Evolutionary conservation across 2,888 invertebrate genomes (phyloP), one percentile per base, ranked within the genome.

Genomic region (Tetranychus truncatus): DNA sequence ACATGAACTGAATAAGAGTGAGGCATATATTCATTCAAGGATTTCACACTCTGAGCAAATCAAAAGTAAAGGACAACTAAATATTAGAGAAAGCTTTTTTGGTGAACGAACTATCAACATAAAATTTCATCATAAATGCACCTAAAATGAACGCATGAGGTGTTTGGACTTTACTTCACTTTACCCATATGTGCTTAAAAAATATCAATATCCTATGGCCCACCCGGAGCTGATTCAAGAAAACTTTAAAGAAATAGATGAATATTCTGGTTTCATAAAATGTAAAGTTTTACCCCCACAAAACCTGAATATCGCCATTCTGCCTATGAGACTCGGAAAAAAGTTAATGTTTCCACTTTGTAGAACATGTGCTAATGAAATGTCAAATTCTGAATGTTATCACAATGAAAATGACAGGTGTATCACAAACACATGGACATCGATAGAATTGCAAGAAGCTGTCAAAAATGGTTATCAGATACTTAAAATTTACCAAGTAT

Each of bases 261-360:
- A 2, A 21, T 80, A 80, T 71, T 78, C 79, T 74, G 81, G 81
- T 7, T 44, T 80, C 8, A 74, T 80, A 6, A 79, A 81, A 75
- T 80, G 80, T 72, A 78, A 78, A 73, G 75, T 81, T 7, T 44
- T 80, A 18, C 79, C 81, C 5, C 81, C 80, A 8, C 82, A 74
- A 71, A 80, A 46, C 75, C 79, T 21, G 76, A 78, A 80, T 73
- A 79, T 79, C 66, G 80, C 80, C 15, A 80, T 81, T 1, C 75
- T 81, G 4, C 80, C 80, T 4, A 77, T 77, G 11, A 69, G 77
- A 74, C 76, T 76, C 75, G 77, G 67, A 1, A 77, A 77, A 1
- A 80, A 80, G 76, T 2, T 46, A 1, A 1, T 46, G 46, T 46
- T 46, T 46, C 46, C 46, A 46, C 46, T 46, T 46, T 46, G 46